Conservation (phyloP, 2,113 vertebrate species). For the Saguinus midas region DNA sequence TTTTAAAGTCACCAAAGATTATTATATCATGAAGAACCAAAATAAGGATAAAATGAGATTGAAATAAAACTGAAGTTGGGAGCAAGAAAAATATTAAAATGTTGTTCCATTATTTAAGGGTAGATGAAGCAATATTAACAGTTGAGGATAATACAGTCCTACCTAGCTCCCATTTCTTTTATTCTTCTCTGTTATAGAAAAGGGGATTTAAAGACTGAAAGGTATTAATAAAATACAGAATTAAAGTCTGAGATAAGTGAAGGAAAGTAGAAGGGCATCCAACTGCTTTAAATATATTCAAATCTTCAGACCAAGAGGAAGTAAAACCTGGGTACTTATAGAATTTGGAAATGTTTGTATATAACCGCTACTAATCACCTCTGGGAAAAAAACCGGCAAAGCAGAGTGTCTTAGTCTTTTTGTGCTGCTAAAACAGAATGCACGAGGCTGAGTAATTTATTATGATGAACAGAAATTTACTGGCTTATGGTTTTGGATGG, state of each 20-base stretch:
- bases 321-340: neutral
- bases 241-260: neutral
- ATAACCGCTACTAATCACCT: neutral
- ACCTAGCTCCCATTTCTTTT: neutral
- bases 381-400: neutral
- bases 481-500: neutral
- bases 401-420: neutral
- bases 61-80: slow-evolving; percentile 13
- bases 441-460: neutral
- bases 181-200: slow-evolving; percentile 4
- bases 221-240: neutral
- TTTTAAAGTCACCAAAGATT: slow-evolving; percentile 34
- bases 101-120: slow-evolving; percentile 1
- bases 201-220: neutral
- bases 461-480: neutral
- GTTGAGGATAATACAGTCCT: neutral
- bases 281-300: neutral
- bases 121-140: neutral
- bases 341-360: neutral
- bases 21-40: neutral
- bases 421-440: neutral
- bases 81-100: neutral
- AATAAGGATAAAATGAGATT: neutral
- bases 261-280: neutral
- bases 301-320: neutral